Evolutionary conservation across 2,113 vertebrate species (phyloP), one percentile per base, ranked within the genome.

Genomic region (Eptatretus burgeri): DNA sequence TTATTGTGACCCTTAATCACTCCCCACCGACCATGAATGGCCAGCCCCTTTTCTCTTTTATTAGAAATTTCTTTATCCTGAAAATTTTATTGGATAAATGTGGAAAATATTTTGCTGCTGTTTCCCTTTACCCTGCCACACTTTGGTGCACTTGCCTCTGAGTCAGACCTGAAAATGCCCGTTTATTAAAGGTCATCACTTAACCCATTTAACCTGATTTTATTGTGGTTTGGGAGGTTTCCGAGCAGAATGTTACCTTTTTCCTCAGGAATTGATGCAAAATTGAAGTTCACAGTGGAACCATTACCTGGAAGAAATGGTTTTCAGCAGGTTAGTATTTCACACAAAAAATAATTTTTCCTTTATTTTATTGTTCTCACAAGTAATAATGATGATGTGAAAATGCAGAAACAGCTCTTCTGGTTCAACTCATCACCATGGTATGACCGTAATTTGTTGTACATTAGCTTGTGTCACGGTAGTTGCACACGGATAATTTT

Each of bases 211-310:
- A 60, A n/a, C 56, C 20, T 60, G n/a, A 60, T 17, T 60, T 17
- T 2, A 60, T 20, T 60, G 56, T 60, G 12, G 56, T 60, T n/a
- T 13, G 56, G 13, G n/a, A 10, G 51, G 14, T 51, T 52, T 18
- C 10, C 20, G 14, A 13, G 5, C 10, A 13, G 11, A 11, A 10
- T 65, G 16, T 5, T 7, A 13, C 11, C 52, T 27, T 72, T 67
- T 62, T 67, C 72, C 74, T 13, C 64, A 98, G 91, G 89, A 64
- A 85, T 93, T 65, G 91, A 98, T 72, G 93, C 86, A 14, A 83
- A 87, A 70, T 73, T 98, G 75, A 98, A 93, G 73, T 98, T 98
- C 65, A 94, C 89, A 68, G 82, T 96, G 65, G 85, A 95, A 64
- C 91, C 91, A 2, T 88, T 82, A 51, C 71, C 95, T 71, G 85